Conservation (phyloP, 2,888 invertebrate genomes). For the Choristoneura rosaceana region DNA sequence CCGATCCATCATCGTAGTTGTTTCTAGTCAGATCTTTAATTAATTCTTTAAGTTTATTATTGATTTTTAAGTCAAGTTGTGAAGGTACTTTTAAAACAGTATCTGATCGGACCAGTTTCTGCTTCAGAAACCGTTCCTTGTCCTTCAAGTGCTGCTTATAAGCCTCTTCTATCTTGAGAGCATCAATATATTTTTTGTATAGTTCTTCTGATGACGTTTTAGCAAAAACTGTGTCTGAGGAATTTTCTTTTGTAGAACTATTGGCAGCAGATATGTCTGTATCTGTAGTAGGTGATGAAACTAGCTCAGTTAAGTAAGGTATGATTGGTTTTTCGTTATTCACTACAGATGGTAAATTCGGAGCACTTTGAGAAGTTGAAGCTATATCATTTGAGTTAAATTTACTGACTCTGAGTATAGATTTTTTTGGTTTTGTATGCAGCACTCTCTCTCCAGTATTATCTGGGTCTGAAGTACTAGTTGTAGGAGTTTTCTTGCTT, state of each 20-base stretch:
- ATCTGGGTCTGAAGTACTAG: constrained; percentile 74
- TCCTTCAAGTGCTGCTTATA: constrained; percentile 73
- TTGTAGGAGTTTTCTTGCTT: constrained; percentile 68
- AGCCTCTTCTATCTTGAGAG: constrained; percentile 69
- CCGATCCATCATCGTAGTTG: constrained; percentile 78
- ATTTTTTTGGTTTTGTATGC: constrained; percentile 67
- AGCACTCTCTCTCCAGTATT: constrained; percentile 59
- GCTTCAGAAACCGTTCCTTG: constrained; percentile 76
- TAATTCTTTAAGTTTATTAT: constrained; percentile 67
- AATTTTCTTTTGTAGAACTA: constrained; percentile 68
- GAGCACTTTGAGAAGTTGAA: constrained; percentile 78
- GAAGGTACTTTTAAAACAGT: constrained; percentile 56
- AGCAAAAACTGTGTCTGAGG: constrained; percentile 61
- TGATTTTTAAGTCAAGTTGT: constrained; percentile 55
- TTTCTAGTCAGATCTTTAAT: constrained; percentile 78
- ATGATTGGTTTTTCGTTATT: constrained; percentile 57
- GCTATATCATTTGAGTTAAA: constrained; percentile 70
- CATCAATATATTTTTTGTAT: constrained; percentile 74
- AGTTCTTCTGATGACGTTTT: constrained; percentile 77
- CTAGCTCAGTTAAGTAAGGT: constrained; percentile 54
- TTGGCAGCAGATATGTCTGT: constrained; percentile 71
- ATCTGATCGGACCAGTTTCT: constrained; percentile 71
- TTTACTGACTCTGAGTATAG: constrained; percentile 72
- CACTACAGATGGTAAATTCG: constrained; percentile 67
- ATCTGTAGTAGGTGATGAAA: constrained; percentile 63